Base-by-base conservation (phyloP, 2,797 vertebrate species). In the Diplodus sargus region DNA sequence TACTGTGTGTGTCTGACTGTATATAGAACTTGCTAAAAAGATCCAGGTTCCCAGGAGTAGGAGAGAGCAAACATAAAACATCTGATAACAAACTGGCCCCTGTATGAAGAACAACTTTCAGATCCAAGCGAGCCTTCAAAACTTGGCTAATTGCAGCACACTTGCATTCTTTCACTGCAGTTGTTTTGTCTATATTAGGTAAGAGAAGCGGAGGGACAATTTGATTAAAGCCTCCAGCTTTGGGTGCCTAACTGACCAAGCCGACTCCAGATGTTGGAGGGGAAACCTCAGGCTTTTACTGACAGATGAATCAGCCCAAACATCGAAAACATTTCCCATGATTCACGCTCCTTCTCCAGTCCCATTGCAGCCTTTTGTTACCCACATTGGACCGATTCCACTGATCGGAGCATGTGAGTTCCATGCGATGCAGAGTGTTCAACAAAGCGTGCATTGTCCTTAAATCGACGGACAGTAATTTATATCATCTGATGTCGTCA, bases 101-200 rank as follows among this genome's bases (percentile, higher is more conserved):
- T 47, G 25, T 72, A 76, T 76, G 45, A 66, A 49, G 39, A 78
- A 53, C n/a, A 28, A 17, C 47, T 28, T 61, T 70, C n/a, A 64
- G 34, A 72, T 78, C 48, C 23, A 45, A 67, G 39, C 22, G 16
- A 43, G 51, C 76, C 68, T 79, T 80, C 61, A 53, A 70, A 78
- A 61, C 47, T 18, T 28, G 64, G n/a, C 70, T 78, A 74, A 83
- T 76, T 80, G 70, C 1, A 1, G 58, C 42, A 16, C 17, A 3
- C 28, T 67, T 0, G 7, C 70, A 54, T 83, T 81, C 75, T 84
- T 74, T 75, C 51, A 16, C 43, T 8, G 13, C 65, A 52, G 63
- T 74, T 76, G 62, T 85, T 90, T 86, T 85, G 87, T 88, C 91
- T 92, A 86, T 92, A 93, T 93, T 91, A 82, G 91, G 87, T 14